Percentiles rank a stretch among this genome's conserved stretches.
These are phyloP conservation scores for Callaeas wilsoni DNA, from an alignment of 2,113 vertebrate species.

Conservation along the genomic window DNA sequence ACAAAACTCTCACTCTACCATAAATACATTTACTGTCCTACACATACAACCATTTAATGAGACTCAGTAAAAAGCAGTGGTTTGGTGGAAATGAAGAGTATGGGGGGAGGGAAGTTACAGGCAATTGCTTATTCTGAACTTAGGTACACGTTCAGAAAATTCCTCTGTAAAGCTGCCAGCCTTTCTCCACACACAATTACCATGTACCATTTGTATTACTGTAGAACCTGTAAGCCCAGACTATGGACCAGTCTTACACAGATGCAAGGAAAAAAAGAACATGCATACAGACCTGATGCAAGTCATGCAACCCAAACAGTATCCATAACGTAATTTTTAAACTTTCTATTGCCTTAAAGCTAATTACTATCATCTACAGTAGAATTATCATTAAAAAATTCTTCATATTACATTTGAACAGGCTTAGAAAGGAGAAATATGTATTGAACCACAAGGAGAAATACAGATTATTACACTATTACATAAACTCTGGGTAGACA, in stretches of 20 bases:
- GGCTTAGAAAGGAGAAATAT: neutral
- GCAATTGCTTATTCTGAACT: neutral
- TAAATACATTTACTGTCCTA: neutral
- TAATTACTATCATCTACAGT: neutral
- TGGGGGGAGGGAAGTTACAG: neutral
- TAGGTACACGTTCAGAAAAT: neutral
- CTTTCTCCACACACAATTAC: neutral
- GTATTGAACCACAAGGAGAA: neutral
- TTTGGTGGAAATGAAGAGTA: neutral
- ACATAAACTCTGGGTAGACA: neutral
- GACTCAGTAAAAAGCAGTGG: neutral
- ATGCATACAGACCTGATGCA: neutral
- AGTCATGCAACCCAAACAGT: neutral
- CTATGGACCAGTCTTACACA: neutral
- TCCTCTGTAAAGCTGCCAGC: neutral
- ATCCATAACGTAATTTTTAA: fast-evolving
- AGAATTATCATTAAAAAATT: neutral
- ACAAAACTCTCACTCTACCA: neutral
- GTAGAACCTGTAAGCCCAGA: neutral
- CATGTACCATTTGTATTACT: neutral
- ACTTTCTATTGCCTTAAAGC: neutral
- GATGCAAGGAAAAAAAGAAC: neutral
- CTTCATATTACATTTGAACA: neutral
- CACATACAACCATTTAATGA: neutral
- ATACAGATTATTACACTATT: neutral